Conservation (phyloP, 2,797 vertebrate species). For the Sebastes hubbsi region DNA sequence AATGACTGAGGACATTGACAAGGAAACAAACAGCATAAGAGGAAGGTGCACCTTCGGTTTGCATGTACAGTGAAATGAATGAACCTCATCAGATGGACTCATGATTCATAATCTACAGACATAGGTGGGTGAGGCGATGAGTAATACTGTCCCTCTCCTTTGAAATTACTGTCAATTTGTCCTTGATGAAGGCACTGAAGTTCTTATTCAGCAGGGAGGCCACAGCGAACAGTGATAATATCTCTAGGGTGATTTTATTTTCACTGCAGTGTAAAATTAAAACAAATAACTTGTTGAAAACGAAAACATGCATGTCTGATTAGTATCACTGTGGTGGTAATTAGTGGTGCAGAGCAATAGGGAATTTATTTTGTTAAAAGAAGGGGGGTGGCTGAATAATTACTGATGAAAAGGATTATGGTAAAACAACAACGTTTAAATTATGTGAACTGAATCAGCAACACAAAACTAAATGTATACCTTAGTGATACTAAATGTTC, state of each 20-base stretch:
- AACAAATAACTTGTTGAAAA: slow-evolving; percentile 12
- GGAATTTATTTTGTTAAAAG: neutral
- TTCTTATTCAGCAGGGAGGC: slow-evolving; percentile 1
- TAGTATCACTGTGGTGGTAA: slow-evolving; percentile 8
- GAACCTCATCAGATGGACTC: slow-evolving; percentile 38
- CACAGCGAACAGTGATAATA: neutral
- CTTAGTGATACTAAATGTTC: neutral
- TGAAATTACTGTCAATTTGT: slow-evolving; percentile 48
- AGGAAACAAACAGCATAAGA: slow-evolving; percentile 45
- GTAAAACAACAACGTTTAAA: neutral
- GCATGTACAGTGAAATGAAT: slow-evolving; percentile 32
- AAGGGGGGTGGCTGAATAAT: neutral
- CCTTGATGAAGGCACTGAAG: slow-evolving; percentile 21
- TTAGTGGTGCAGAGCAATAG: neutral
- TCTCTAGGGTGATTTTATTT: slow-evolving; percentile 12
- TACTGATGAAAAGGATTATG: neutral
- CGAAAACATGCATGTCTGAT: slow-evolving; percentile 10
- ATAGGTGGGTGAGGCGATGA: slow-evolving; percentile 40
- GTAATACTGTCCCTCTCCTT: slow-evolving; percentile 27
- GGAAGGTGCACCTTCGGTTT: slow-evolving; percentile 9
- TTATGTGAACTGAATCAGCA: neutral
- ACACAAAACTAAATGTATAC: neutral
- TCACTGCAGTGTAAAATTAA: neutral
- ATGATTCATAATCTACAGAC: slow-evolving; percentile 46
- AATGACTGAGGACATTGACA: slow-evolving; percentile 54